phyloP scores from a whole-genome alignment of 2,888 invertebrate species.

The Conomelus anceps region DNA sequence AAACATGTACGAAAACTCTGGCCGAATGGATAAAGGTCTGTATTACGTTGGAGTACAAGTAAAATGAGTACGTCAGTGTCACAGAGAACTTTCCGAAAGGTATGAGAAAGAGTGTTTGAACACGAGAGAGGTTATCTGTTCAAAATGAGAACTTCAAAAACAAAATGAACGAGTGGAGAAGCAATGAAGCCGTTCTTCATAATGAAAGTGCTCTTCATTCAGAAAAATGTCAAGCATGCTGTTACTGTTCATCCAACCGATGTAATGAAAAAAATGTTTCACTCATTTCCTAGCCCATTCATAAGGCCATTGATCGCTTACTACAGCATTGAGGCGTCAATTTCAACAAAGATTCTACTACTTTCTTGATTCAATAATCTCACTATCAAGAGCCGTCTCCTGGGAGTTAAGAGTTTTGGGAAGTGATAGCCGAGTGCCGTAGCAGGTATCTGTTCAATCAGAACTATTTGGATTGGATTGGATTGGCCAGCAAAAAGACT shows the following conservation, averaged over 20 bases:
- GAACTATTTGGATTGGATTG: too few species aligned
- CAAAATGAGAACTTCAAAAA: background rate
- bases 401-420: too few species aligned
- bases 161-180: background rate
- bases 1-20: background rate
- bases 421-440: too few species aligned
- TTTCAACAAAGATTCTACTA: too few species aligned
- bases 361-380: too few species aligned
- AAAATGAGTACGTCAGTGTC: background rate
- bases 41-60: background rate
- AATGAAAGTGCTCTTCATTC: background rate
- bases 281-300: background rate
- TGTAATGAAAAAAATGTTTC: background rate
- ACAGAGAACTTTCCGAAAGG: background rate
- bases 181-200: background rate
- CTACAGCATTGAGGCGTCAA: too few species aligned
- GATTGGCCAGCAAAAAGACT: too few species aligned
- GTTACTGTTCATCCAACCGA: background rate
- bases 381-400: too few species aligned
- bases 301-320: too few species aligned
- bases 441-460: too few species aligned
- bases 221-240: background rate
- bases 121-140: background rate
- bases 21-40: background rate
- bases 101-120: background rate